Conservation (phyloP, 2,113 vertebrate species). For the Thinocorus orbignyianus region DNA sequence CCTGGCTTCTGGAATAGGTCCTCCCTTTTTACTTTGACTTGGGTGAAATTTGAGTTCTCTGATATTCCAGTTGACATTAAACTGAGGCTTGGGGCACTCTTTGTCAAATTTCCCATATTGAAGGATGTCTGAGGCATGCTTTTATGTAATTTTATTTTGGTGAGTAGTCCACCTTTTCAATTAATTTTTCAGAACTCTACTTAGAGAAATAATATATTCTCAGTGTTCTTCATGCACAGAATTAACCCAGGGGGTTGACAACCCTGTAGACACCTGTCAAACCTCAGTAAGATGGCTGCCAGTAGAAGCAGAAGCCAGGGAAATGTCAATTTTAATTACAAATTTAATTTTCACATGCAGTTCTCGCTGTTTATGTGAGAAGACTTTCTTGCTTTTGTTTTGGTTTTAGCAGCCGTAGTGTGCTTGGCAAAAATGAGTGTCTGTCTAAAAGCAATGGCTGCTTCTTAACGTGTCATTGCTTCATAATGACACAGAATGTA, state of each 20-base stretch:
- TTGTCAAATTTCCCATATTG: background rate
- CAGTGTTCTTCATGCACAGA: background rate
- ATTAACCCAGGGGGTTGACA: background rate
- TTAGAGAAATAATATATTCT: background rate
- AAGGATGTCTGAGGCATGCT: background rate
- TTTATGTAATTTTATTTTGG: background rate
- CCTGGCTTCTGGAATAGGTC: background rate
- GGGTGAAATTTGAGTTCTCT: background rate
- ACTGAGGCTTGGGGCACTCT: background rate
- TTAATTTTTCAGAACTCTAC: conserved; percentile 23
- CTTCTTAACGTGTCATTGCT: background rate
- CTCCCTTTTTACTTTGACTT: background rate
- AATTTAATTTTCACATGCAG: background rate
- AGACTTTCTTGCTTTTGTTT: background rate
- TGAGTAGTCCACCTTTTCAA: background rate
- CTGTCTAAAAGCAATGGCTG: background rate
- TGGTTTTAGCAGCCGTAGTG: background rate
- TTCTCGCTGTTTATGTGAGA: background rate
- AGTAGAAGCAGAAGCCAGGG: background rate
- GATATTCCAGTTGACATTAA: background rate
- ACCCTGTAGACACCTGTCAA: background rate
- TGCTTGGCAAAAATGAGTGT: background rate
- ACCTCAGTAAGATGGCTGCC: background rate
- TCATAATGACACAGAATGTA: background rate
- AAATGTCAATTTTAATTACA: conserved; percentile 19